phyloP scores from a whole-genome alignment of 2,888 invertebrate species.

The Leptura quadrifasciata region DNA sequence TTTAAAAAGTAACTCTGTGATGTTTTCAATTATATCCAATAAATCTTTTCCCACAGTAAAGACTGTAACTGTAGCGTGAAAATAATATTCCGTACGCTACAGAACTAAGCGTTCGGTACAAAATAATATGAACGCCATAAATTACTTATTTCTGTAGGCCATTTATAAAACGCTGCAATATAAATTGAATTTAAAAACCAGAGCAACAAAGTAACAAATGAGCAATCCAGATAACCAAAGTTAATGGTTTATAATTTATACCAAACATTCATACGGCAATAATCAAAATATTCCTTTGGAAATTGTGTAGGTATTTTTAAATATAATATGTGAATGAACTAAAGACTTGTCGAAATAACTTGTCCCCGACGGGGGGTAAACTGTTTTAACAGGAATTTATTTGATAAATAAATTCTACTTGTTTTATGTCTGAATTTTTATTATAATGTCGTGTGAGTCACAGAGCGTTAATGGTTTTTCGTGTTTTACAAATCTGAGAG shows the following conservation, averaged over 20 bases:
- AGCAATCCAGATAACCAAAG: neutral
- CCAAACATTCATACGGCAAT: constrained; percentile 26
- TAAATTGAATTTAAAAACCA: neutral
- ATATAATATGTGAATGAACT: constrained; percentile 48
- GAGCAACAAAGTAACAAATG: neutral
- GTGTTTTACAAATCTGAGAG: neutral
- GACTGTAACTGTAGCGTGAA: too few relatives aligned
- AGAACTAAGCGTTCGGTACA: too few relatives aligned
- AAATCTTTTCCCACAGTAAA: too few relatives aligned
- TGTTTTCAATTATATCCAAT: too few relatives aligned
- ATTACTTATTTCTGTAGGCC: neutral
- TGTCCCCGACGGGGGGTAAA: constrained; percentile 59
- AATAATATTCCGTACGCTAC: too few relatives aligned
- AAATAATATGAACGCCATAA: too few relatives aligned
- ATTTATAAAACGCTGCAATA: neutral
- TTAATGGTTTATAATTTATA: constrained; percentile 13
- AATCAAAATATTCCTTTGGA: constrained; percentile 40
- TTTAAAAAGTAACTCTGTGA: too few relatives aligned
- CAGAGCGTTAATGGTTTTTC: constrained; percentile 25
- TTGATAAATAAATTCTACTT: constrained; percentile 61
- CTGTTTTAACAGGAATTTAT: constrained; percentile 63
- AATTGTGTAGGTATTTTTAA: constrained; percentile 44
- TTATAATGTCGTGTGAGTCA: constrained; percentile 20
- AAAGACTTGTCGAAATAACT: constrained; percentile 58
- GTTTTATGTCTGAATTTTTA: constrained; percentile 48